Conservation (phyloP, 2,113 vertebrate genomes). For the Microcebus jonahi region DNA sequence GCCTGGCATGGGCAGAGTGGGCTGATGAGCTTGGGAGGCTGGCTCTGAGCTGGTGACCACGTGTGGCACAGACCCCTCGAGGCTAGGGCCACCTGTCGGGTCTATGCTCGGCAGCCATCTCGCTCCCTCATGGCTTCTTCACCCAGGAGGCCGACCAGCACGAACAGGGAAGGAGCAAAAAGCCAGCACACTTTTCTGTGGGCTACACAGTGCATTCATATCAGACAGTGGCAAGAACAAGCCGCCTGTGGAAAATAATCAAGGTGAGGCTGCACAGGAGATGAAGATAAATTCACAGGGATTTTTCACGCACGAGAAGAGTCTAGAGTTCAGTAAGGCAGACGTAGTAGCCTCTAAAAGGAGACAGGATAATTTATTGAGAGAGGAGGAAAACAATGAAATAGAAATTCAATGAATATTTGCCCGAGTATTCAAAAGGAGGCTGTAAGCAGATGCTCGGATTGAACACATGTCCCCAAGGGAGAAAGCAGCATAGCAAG, state of each 20-base stretch:
- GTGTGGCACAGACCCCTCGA: accelerated
- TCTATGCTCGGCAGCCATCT: neutral
- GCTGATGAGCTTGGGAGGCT: neutral
- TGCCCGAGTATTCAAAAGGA: slow-evolving; percentile 75
- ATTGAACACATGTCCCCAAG: slow-evolving; percentile 52
- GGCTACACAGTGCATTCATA: neutral
- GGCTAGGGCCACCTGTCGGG: accelerated
- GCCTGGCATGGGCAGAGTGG: accelerated
- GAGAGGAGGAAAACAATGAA: slow-evolving; percentile 74
- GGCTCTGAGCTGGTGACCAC: neutral
- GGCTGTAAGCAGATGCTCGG: slow-evolving; percentile 75
- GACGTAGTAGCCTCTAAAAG: slow-evolving; percentile 71
- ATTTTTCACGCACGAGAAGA: slow-evolving; percentile 56
- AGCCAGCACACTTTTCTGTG: neutral
- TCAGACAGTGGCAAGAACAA: slow-evolving; percentile 38
- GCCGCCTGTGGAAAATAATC: slow-evolving; percentile 64
- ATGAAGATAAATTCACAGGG: slow-evolving; percentile 77
- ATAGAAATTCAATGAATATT: slow-evolving; percentile 79
- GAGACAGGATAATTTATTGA: slow-evolving; percentile 83
- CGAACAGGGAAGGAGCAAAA: neutral
- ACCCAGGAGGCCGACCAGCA: neutral
- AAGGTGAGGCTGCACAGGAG: slow-evolving; percentile 68
- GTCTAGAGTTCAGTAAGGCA: slow-evolving; percentile 70
- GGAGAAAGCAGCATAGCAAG: slow-evolving; percentile 68
- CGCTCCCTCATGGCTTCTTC: neutral